Conservation (phyloP, 2,113 vertebrate genomes). For the Takifugu bimaculatus region DNA sequence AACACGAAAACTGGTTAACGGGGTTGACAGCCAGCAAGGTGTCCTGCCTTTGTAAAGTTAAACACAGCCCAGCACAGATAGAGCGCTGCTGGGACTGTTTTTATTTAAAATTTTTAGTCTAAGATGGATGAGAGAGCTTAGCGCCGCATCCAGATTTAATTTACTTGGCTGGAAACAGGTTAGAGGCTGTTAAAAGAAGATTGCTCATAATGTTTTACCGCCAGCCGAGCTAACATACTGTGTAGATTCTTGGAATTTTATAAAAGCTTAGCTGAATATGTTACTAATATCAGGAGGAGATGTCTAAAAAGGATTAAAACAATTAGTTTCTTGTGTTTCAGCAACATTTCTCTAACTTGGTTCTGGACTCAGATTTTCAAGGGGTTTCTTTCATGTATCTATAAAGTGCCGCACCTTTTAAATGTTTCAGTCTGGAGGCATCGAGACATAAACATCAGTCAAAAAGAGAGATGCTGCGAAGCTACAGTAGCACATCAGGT, state of each 20-base stretch:
- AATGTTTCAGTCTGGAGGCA: too few species aligned
- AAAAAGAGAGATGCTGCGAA: background rate
- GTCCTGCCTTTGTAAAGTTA: constrained; percentile 8
- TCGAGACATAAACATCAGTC: background rate
- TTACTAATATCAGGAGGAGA: too few species aligned
- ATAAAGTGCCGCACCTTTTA: too few species aligned
- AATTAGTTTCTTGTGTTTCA: too few species aligned
- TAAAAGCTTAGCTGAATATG: too few species aligned
- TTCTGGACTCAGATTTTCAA: too few species aligned
- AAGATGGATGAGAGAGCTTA: constrained; percentile 12
- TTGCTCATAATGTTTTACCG: background rate
- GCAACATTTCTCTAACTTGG: too few species aligned
- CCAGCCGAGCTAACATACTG: background rate
- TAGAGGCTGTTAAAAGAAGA: background rate
- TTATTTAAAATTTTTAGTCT: constrained; percentile 1
- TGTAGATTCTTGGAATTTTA: too few species aligned
- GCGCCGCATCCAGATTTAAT: background rate
- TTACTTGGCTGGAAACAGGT: background rate
- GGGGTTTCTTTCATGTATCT: too few species aligned
- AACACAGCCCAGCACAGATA: background rate
- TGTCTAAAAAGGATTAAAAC: too few species aligned
- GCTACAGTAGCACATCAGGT: background rate
- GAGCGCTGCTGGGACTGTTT: background rate
- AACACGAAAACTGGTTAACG: constrained; percentile 30
- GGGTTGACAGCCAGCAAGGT: constrained; percentile 13